These are phyloP conservation scores for Nestor notabilis DNA, from an alignment of 2,113 vertebrate genomes.

Conservation along the genomic window DNA sequence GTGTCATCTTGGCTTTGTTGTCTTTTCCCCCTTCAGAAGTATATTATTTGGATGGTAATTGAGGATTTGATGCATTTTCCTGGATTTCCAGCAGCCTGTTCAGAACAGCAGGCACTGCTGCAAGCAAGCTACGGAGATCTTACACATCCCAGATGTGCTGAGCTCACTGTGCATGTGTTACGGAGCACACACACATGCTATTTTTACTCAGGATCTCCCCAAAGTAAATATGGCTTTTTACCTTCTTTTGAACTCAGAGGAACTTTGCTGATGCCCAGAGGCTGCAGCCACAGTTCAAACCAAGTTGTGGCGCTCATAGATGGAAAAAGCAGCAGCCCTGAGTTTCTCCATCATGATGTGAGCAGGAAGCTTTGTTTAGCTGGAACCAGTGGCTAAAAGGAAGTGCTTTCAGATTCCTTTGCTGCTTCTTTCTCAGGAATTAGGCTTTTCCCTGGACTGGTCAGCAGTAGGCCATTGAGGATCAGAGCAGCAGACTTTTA, in stretches of 20 bases:
- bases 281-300: not conserved
- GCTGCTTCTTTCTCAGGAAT: not conserved
- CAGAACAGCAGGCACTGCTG: not conserved
- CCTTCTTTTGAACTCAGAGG: not conserved
- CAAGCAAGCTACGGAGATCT: not conserved
- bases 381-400: not conserved
- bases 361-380: not conserved
- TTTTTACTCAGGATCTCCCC: constrained; percentile 17
- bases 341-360: not conserved
- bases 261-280: not conserved
- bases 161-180: not conserved
- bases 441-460: not conserved
- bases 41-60: not conserved
- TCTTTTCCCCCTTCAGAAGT: not conserved
- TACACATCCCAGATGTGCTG: not conserved
- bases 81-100: not conserved
- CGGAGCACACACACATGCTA: not conserved
- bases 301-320: not conserved
- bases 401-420: not conserved
- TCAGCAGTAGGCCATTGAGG: not conserved
- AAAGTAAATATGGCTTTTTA: not conserved
- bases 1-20: not conserved
- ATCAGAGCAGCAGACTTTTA: not conserved
- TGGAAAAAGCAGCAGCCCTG: not conserved
- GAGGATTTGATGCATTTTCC: not conserved